phyloP scores from a whole-genome alignment of 2,797 vertebrate genomes.

The Acanthornis magna region DNA sequence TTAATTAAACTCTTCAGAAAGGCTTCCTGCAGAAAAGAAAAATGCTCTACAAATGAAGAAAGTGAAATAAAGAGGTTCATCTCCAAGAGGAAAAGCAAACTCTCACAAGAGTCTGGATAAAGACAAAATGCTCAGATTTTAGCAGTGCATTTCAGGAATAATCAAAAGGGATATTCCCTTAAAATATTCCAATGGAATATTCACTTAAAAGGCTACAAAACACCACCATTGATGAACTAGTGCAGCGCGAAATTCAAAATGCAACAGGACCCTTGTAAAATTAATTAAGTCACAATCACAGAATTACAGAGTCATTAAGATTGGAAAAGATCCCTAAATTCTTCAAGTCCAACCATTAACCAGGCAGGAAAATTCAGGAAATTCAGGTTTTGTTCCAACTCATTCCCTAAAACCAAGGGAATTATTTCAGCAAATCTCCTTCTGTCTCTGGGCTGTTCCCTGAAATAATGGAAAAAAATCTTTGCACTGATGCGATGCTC shows the following conservation, averaged over 20 bases:
- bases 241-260: neutral
- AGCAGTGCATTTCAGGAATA: neutral
- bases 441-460: neutral
- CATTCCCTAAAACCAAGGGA: neutral
- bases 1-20: conserved; percentile 6
- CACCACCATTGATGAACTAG: neutral
- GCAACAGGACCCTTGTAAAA: neutral
- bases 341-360: neutral
- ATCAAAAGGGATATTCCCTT: neutral
- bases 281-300: neutral
- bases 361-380: neutral
- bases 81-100: conserved; percentile 6
- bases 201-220: neutral
- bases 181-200: neutral
- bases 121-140: neutral
- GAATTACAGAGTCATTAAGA: neutral
- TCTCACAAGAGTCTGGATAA: neutral
- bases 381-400: neutral
- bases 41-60: conserved; percentile 13
- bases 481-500: neutral
- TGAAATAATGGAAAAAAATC: neutral
- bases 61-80: conserved; percentile 18
- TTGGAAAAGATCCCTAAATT: neutral
- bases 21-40: conserved; percentile 35
- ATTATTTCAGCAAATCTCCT: neutral